phyloP scores from a whole-genome alignment of 2,113 vertebrate species.

The Lasiurus borealis region DNA sequence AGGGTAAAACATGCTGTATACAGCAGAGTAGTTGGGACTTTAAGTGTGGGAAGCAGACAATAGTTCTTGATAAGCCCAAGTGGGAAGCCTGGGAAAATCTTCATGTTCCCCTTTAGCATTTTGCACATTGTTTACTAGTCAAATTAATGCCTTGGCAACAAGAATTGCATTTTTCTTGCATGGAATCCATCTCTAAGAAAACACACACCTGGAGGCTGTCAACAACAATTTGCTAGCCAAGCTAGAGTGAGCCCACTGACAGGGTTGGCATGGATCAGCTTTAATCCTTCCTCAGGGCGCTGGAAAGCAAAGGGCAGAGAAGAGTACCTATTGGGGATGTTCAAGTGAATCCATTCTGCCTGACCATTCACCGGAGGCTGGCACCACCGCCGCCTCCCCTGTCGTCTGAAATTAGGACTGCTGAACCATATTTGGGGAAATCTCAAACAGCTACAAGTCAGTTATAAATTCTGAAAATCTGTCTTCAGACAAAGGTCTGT shows the following conservation, averaged over 20 bases:
- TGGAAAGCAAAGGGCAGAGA: slow-evolving; percentile 43
- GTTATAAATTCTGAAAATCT: neutral
- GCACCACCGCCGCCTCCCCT: neutral
- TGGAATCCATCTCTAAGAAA: slow-evolving; percentile 69
- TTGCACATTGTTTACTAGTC: slow-evolving; percentile 67
- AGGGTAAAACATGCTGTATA: neutral
- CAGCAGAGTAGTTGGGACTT: neutral
- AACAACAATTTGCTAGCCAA: slow-evolving; percentile 65
- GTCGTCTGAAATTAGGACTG: neutral
- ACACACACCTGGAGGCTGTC: slow-evolving; percentile 48
- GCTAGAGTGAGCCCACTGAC: slow-evolving; percentile 20
- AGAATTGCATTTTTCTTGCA: slow-evolving; percentile 60
- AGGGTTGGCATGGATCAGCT: slow-evolving; percentile 44
- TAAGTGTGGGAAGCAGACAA: slow-evolving; percentile 3
- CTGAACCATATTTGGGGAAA: neutral
- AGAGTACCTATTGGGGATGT: neutral
- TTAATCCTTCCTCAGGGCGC: slow-evolving; percentile 66
- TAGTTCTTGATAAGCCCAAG: neutral
- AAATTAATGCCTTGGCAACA: slow-evolving; percentile 64
- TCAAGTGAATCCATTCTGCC: slow-evolving; percentile 4
- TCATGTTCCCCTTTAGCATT: slow-evolving; percentile 45
- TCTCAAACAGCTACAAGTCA: neutral
- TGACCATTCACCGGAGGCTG: neutral
- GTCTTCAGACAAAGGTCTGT: neutral
- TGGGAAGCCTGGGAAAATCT: slow-evolving; percentile 30